Evolutionary conservation across 2,797 vertebrate genomes (phyloP), one percentile per base, ranked within the genome.

Genomic region (Pristis pectinata): DNA sequence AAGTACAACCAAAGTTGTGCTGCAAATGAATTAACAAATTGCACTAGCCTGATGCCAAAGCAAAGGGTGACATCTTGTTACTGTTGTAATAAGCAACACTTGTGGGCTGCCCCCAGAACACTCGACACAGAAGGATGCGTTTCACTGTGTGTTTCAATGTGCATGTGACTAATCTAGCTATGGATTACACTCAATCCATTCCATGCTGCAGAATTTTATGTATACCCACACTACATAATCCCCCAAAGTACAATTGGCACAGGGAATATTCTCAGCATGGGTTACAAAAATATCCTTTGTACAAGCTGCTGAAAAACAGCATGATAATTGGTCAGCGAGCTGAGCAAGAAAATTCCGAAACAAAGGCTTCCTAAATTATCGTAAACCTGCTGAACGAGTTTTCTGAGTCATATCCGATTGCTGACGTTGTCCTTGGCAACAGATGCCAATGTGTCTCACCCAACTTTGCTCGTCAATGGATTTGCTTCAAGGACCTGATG

Each of bases 241-340:
- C 97, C 97, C 98, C 97, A 96, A 97, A 97, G 96, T 97, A 96
- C 97, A 98, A 98, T 97, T 98, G 97, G 96, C 96, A 96, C 96
- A 96, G 96, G 97, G 97, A 97, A 97, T 96, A 97, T 96, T 96
- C 96, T 97, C 96, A 97, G 92, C 95, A 95, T 96, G 87, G 96
- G 95, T 97, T 97, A 97, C 95, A 96, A 97, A 97, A 96, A 97
- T 97, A 96, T 95, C 97, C 96, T 95, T 96, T 96, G 95, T 97
- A 97, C 98, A 41, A 97, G 95, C 97, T 97, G 97, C 97, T 97
- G 96, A 95, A 95, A 96, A 96, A 95, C 96, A 96, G 96, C 96
- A 96, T 96, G 97, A 98, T 97, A 98, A 97, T 96, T 96, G 95
- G 97, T 95, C 96, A 95, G 95, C 97, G 97, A 94, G 96, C 97